phyloP scores from a whole-genome alignment of 2,797 vertebrate genomes.

The Ceryle rudis region DNA sequence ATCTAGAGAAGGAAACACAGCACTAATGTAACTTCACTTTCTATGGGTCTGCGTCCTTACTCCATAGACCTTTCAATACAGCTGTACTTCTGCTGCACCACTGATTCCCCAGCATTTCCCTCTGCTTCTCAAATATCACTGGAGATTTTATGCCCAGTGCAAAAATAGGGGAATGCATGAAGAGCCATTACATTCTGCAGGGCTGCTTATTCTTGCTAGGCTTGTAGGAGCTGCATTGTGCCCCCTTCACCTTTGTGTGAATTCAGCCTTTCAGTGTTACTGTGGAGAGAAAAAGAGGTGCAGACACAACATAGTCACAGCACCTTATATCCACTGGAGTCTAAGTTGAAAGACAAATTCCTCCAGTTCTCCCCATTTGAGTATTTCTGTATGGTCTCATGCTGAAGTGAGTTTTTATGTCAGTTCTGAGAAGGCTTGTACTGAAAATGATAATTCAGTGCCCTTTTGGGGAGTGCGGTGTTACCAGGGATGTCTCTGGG shows the following conservation, averaged over 20 bases:
- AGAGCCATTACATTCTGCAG: not conserved
- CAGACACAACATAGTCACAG: not conserved
- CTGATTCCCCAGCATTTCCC: not conserved
- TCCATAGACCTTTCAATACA: not conserved
- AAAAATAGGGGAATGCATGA: not conserved
- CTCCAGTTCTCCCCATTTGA: not conserved
- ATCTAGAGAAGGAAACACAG: not conserved
- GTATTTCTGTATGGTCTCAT: not conserved
- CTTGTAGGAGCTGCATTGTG: not conserved
- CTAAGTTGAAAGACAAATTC: not conserved
- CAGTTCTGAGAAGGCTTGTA: not conserved
- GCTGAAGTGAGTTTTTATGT: not conserved
- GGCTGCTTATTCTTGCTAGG: not conserved
- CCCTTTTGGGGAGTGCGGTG: accelerated
- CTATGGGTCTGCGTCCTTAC: not conserved
- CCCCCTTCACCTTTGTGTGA: not conserved
- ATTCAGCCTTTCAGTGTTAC: not conserved
- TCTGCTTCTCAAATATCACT: not conserved
- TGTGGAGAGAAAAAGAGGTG: not conserved
- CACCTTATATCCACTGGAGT: not conserved
- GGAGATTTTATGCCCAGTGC: not conserved
- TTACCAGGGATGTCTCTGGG: not conserved
- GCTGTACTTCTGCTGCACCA: not conserved
- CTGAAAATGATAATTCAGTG: not conserved
- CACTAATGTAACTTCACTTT: not conserved